Evolutionary conservation across 2,113 vertebrate genomes (phyloP), one percentile per base, ranked within the genome.

Genomic region (Trematocara marginatum): DNA sequence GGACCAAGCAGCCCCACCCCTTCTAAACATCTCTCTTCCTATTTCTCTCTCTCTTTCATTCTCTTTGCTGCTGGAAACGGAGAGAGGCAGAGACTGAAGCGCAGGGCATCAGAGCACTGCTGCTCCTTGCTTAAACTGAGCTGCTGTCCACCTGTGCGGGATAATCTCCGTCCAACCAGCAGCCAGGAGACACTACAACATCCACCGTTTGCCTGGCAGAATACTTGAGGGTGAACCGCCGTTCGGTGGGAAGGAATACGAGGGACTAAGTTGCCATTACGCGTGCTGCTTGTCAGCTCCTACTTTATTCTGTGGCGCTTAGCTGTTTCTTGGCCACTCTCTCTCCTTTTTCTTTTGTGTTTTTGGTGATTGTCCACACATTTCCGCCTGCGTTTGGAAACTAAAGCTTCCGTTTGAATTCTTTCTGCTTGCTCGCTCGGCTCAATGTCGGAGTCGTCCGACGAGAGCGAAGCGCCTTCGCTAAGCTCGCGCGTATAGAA

Each of bases 131-230:
- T 45, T 47, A 80, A 82, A 78, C 88, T 59, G 87, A 13, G 3
- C 89, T 81, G 85, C 81, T 29, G 86, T 94, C 82, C 91, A 95
- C 96, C 94, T 95, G 94, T 87, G 89, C 90, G 26, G 90, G 87
- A 90, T 80, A 35, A 79, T 89, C 87, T 88, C 59, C 84, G 54
- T 76, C 74, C 79, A 45, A 34, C 69, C 89, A 78, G 86, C 79
- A 45, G 35, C 61, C 89, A 71, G 86, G 80, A 85, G 42, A 76
- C 87, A 4, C 84, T 59, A 10, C 66, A 57, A 6, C 84, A 34
- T 40, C 82, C 69, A 42, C 78, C 78, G 78, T 54, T 83, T 20
- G 49, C 79, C 82, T 52, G 64, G 49, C 83, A 90, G 89, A 93
- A 89, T 90, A 89, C 69, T 79, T 82, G 57, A 89, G 83, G 90